These are phyloP conservation scores for Disparrhopalites patrizii DNA, from an alignment of 2,888 invertebrate species.

Conservation along the genomic window DNA sequence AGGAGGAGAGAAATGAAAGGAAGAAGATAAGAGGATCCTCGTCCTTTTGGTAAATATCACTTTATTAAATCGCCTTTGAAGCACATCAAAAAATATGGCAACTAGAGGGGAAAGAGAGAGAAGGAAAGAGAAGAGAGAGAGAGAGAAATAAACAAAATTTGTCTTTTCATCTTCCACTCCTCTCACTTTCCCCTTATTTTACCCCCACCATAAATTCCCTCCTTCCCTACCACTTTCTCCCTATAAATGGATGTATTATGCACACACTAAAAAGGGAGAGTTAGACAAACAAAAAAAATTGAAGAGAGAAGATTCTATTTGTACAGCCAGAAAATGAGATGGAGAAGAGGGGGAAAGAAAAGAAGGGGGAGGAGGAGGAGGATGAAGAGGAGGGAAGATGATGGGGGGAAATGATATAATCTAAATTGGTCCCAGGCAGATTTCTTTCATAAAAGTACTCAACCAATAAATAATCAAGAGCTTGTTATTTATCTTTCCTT, in stretches of 20 bases:
- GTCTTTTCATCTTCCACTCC: not conserved
- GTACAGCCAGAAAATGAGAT: not conserved
- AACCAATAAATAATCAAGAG: slow-evolving; percentile 21
- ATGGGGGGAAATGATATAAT: not conserved
- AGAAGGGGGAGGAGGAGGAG: not conserved
- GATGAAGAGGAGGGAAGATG: not conserved
- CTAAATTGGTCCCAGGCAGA: slow-evolving; percentile 20
- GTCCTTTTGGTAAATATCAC: slow-evolving; percentile 21
- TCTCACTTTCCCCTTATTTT: not conserved
- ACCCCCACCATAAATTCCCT: not conserved
- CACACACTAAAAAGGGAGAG: too few relatives aligned
- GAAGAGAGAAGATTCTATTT: too few relatives aligned
- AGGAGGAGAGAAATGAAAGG: not conserved
- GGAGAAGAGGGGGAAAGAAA: not conserved
- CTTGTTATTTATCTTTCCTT: slow-evolving; percentile 19
- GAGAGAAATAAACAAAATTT: not conserved
- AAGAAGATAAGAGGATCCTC: slow-evolving; percentile 1
- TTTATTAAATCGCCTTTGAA: slow-evolving; percentile 24
- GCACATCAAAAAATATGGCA: not conserved
- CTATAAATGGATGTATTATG: not conserved
- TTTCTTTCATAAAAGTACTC: slow-evolving; percentile 19
- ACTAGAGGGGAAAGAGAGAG: too few relatives aligned
- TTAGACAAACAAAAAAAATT: too few relatives aligned
- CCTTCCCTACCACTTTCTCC: not conserved
- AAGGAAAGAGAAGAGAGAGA: too few relatives aligned